Conservation (phyloP, 2,888 invertebrate species). For the Sphaerophoria taeniata region DNA sequence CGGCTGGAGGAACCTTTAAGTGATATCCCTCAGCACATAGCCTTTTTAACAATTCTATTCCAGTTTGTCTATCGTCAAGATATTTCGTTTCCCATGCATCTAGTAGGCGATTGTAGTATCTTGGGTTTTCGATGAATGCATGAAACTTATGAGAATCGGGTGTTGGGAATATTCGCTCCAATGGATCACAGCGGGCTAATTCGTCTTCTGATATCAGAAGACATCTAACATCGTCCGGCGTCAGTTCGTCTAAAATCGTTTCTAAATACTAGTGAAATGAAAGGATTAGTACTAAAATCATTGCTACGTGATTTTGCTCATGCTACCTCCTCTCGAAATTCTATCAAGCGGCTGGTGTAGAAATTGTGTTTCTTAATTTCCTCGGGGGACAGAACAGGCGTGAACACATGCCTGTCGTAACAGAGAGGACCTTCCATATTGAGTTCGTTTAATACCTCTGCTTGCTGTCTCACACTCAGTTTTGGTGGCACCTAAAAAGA, state of each 20-base stretch:
- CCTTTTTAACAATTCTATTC: constrained; percentile 86
- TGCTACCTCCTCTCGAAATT: constrained; percentile 79
- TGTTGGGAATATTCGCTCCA: constrained; percentile 95
- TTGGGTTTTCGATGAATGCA: constrained; percentile 90
- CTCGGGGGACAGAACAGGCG: constrained; percentile 87
- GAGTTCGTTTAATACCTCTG: constrained; percentile 79
- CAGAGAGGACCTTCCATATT: constrained; percentile 84
- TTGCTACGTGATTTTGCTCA: constrained; percentile 37
- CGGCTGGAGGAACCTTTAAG: constrained; percentile 86
- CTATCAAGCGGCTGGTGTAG: constrained; percentile 80
- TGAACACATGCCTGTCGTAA: constrained; percentile 88
- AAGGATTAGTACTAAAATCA: neutral
- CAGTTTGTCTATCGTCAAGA: constrained; percentile 84
- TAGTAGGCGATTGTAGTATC: constrained; percentile 95
- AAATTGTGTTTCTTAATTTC: constrained; percentile 85
- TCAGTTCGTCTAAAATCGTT: constrained; percentile 91
- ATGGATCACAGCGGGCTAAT: constrained; percentile 86
- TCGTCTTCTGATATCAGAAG: constrained; percentile 95
- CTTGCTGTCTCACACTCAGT: constrained; percentile 80
- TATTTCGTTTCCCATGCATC: constrained; percentile 96
- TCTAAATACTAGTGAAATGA: constrained; percentile 86
- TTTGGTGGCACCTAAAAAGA: constrained; percentile 81
- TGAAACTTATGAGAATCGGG: constrained; percentile 89
- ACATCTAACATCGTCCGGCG: constrained; percentile 95
- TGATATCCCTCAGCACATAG: constrained; percentile 89